Evolutionary conservation across 2,797 vertebrate genomes (phyloP), one percentile per base, ranked within the genome.

Genomic region (Okamejei kenojei): DNA sequence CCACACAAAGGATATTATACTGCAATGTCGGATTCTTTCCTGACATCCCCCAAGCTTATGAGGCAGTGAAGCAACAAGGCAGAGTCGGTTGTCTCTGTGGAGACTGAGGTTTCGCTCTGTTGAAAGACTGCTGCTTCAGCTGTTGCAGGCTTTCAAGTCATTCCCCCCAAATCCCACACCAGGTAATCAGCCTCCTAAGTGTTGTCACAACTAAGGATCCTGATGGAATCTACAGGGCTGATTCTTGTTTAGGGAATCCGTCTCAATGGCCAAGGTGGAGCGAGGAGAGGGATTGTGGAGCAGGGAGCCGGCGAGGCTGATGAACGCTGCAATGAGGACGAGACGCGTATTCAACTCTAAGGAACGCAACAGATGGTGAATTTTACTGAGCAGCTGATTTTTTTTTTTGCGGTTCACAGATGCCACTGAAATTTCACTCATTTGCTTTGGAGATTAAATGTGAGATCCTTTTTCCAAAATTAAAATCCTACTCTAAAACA

Each of bases 351-450:
- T 74, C 71, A 26, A 23, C 90, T 74, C 73, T 71, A 71, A 76
- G 71, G 38, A 10, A 92, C 26, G 45, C 23, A 92, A 63, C 90
- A 92, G 90, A 92, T 92, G 90, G 90, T 26, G 90, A 92, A 10
- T 92, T 76, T 76, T 88, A 54, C 90, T 74, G 35, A 91, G 35
- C 65, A 91, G 35, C 65, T 54, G 68, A 54, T 76, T 54, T 38
- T 91, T 76, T 45, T 45, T 91, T 92, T 92, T 54, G 68, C 23
- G 32, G 68, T 73, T 73, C 35, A 73, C 88, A 92, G 90, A 92
- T 92, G 90, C 90, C 35, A 92, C 45, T 92, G 71, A 74, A 29
- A 74, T 74, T 92, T 23, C 54, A 54, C 11, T 76, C 29, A 74
- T 54, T 74, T 92, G 90, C 65, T 73, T 92, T 74, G 38, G 71